These are phyloP conservation scores for Ranitomeya imitator DNA, from an alignment of 2,113 vertebrate genomes.

Conservation along the genomic window DNA sequence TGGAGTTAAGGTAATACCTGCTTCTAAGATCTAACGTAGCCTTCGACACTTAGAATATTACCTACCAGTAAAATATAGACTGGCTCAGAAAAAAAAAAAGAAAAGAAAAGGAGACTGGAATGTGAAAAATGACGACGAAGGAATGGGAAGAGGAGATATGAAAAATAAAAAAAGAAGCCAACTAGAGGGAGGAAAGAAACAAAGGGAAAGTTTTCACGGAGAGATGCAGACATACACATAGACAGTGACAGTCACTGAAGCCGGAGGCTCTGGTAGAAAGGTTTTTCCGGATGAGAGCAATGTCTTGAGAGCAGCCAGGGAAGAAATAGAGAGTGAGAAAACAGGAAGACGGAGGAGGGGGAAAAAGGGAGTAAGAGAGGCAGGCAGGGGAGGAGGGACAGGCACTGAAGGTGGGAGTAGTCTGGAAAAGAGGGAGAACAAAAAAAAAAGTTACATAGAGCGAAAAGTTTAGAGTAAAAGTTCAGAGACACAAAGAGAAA, in stretches of 20 bases:
- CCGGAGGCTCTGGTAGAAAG: constrained; percentile 8
- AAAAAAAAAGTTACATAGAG: constrained; percentile 36
- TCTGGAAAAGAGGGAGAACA: constrained; percentile 34
- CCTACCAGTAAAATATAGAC: neutral
- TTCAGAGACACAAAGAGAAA: neutral
- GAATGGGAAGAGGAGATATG: neutral
- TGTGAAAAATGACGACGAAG: constrained; percentile 22
- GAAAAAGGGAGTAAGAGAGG: constrained; percentile 45
- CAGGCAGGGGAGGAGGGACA: constrained; percentile 42
- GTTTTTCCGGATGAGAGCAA: constrained; percentile 37
- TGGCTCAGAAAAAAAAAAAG: constrained; percentile 1
- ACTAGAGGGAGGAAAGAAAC: neutral
- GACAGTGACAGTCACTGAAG: constrained; percentile 32
- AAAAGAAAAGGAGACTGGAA: constrained; percentile 29
- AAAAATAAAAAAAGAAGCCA: neutral
- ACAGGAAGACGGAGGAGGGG: constrained; percentile 41
- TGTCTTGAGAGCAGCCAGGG: constrained; percentile 38
- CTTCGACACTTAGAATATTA: neutral
- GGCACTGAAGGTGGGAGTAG: constrained; percentile 39
- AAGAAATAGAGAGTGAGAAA: constrained; percentile 41
- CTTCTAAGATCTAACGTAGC: neutral
- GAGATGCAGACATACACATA: constrained; percentile 10
- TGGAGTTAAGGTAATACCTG: neutral
- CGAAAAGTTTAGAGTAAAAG: neutral
- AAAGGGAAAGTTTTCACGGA: constrained; percentile 21